Evolutionary conservation across 2,797 vertebrate species (phyloP).

Genomic region (Apogon hyalosoma): DNA sequence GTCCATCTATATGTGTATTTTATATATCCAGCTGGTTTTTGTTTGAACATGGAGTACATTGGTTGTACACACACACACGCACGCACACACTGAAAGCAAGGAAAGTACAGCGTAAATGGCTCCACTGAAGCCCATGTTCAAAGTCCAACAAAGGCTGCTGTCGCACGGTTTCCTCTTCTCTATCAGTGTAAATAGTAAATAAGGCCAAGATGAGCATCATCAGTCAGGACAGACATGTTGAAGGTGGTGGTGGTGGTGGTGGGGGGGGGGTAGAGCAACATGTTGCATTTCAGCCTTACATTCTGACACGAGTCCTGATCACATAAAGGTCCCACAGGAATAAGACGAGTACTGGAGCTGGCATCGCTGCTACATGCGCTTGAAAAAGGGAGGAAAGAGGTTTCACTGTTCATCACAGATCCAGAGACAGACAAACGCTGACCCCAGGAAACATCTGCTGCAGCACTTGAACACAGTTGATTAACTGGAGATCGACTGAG

Average conservation of each 20-base stretch:
- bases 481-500: too few species aligned
- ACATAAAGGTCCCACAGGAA: background rate
- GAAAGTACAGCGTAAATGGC: constrained; percentile 15
- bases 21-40: constrained; percentile 75
- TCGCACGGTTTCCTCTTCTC: constrained; percentile 5
- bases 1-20: constrained; percentile 53
- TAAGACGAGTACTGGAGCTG: background rate
- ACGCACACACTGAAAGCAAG: constrained; percentile 38
- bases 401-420: background rate
- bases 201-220: constrained; percentile 53
- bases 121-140: background rate
- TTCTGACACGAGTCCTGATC: background rate
- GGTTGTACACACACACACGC: constrained; percentile 39
- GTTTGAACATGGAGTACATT: constrained; percentile 69
- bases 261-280: background rate
- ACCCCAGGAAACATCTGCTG: background rate
- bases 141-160: constrained; percentile 18
- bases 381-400: background rate
- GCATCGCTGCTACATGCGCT: constrained; percentile 2
- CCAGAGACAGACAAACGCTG: background rate
- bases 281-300: background rate
- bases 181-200: constrained; percentile 14
- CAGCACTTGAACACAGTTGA: too few species aligned
- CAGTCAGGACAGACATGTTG: constrained; percentile 16
- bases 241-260: background rate